A percentile compares a stretch with the other conserved stretches of the same genome.
Evolutionary conservation across 2,888 invertebrate genomes (phyloP).

Genomic region (Drosophila kokeensis): DNA sequence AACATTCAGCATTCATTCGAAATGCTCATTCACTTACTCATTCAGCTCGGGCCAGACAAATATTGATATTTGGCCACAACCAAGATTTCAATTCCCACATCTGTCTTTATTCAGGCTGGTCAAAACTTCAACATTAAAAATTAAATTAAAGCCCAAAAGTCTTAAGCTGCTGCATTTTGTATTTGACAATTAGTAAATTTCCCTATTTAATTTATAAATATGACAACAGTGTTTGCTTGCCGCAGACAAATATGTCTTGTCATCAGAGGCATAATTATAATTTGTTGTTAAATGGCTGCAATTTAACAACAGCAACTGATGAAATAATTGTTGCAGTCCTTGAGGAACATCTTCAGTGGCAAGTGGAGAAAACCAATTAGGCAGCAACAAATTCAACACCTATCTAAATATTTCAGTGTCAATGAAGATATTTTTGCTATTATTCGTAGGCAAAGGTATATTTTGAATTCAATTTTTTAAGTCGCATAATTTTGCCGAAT

Average conservation of each 20-base stretch:
- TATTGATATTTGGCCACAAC: conserved; percentile 62
- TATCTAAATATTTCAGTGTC: not conserved
- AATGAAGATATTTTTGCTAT: not conserved
- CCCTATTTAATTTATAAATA: conserved; percentile 65
- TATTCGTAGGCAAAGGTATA: not conserved
- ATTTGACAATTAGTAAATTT: conserved; percentile 73
- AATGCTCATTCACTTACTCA: conserved; percentile 37
- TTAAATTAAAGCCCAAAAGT: conserved; percentile 66
- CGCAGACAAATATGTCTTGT: conserved; percentile 43
- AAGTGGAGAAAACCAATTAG: not conserved
- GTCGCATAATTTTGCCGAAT: not conserved
- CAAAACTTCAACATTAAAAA: conserved; percentile 72
- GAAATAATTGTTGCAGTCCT: conserved; percentile 37
- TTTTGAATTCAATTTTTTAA: not conserved
- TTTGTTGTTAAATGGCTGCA: conserved; percentile 72
- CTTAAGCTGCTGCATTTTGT: conserved; percentile 29
- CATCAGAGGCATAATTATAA: conserved; percentile 43
- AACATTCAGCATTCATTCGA: conserved; percentile 60
- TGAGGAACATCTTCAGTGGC: not conserved
- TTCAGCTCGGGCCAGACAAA: conserved; percentile 56
- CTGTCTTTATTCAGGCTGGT: conserved; percentile 56
- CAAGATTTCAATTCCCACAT: conserved; percentile 52
- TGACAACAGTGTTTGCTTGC: conserved; percentile 18
- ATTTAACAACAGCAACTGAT: conserved; percentile 35
- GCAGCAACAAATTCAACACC: not conserved